Conservation (phyloP, 2,888 invertebrate genomes). For the Idaea biselata region DNA sequence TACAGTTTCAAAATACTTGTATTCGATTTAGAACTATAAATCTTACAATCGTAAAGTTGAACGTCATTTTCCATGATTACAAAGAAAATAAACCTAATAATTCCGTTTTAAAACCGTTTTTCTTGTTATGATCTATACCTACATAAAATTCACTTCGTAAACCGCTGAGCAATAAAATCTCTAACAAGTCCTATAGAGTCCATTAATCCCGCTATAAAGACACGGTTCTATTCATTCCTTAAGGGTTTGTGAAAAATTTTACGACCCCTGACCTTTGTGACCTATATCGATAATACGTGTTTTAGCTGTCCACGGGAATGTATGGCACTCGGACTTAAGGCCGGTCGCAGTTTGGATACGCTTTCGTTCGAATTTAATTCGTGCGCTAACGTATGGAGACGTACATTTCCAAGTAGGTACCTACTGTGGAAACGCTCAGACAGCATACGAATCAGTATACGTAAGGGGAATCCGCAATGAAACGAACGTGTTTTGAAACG, state of each 20-base stretch:
- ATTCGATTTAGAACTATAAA: not conserved
- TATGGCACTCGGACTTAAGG: not conserved
- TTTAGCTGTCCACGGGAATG: not conserved
- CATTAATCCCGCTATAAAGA: not conserved
- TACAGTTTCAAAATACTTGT: too few species aligned
- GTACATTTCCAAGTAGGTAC: too few species aligned
- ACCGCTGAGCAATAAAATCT: slow-evolving; percentile 6
- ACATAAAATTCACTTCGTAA: not conserved
- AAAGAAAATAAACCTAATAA: not conserved
- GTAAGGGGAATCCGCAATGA: too few species aligned
- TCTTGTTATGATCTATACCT: not conserved
- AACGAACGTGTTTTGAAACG: too few species aligned
- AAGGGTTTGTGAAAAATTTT: slow-evolving; percentile 4
- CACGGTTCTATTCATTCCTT: not conserved
- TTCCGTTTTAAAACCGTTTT: slow-evolving; percentile 6
- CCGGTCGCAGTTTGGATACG: not conserved
- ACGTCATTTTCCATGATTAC: not conserved
- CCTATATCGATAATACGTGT: slow-evolving; percentile 14
- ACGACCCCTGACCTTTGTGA: slow-evolving; percentile 16
- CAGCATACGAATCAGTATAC: too few species aligned
- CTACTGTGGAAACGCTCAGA: too few species aligned
- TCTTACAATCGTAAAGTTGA: not conserved
- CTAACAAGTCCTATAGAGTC: slow-evolving; percentile 2
- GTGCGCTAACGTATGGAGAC: too few species aligned
- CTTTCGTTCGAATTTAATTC: too few species aligned